Percentiles rank a stretch among this genome's conserved stretches.
Evolutionary conservation across 2,797 vertebrate genomes (phyloP).

Genomic region (Ctenosaura bakeri): DNA sequence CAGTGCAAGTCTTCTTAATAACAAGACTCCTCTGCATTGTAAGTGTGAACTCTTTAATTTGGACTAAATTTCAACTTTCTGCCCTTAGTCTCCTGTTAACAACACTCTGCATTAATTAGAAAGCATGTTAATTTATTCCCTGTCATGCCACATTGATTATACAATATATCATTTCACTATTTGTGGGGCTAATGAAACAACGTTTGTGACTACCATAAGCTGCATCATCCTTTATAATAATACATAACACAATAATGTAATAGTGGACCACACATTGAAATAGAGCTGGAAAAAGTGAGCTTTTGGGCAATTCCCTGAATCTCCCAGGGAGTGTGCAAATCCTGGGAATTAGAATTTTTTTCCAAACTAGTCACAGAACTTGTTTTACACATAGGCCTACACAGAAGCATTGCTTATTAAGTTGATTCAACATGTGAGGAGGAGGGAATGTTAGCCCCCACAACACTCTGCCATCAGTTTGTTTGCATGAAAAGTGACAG

Average conservation of each 20-base stretch:
- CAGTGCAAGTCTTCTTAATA: background rate
- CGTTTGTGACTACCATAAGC: background rate
- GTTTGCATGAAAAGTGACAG: background rate
- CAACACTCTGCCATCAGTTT: too few species aligned
- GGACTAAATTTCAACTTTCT: conserved; percentile 25
- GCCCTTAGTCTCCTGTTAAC: conserved; percentile 30
- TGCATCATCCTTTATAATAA: too few species aligned
- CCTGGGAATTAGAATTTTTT: background rate
- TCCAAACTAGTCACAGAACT: background rate
- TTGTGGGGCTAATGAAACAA: background rate
- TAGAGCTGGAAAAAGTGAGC: background rate
- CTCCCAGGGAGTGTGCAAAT: too few species aligned
- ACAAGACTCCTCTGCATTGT: background rate
- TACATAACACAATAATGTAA: background rate
- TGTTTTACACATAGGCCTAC: too few species aligned
- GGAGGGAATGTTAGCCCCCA: too few species aligned
- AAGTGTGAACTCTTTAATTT: conserved; percentile 13
- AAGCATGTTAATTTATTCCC: background rate
- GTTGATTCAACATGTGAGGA: too few species aligned
- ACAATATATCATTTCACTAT: background rate
- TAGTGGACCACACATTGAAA: background rate
- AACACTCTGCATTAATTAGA: conserved; percentile 11
- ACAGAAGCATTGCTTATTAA: too few species aligned
- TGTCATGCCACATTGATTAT: conserved; percentile 5
- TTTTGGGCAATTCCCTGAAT: too few species aligned